Evolutionary conservation across 1,140 invertebrate species (phyloP), one percentile per base, ranked within the genome.

Genomic region (Notospermus geniculatus): DNA sequence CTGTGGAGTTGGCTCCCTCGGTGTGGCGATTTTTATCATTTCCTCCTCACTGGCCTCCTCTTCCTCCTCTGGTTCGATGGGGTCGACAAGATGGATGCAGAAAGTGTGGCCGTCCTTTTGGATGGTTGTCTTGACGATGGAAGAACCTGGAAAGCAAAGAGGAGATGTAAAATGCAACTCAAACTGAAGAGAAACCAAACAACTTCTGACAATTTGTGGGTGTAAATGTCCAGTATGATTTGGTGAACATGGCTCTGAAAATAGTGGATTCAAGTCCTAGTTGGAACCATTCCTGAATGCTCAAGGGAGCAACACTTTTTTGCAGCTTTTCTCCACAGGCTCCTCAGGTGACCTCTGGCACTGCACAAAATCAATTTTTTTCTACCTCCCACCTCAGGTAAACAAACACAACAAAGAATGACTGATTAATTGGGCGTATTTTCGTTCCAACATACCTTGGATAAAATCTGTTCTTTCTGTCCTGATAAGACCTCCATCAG

Each of bases 31-130:
- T 50, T 9, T 19, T 5, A 23, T 50, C 25, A 50, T 50, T 9
- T 50, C 25, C 1, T 15, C 27, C 27, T 39, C 32, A 5, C 59
- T 41, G 15, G 32, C 45, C 15, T 69, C 50, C 2, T 60, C 63
- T 27, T 69, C 69, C 2, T 67, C 59, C 1, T 68, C 63, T 22
- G 39, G 23, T 46, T 77, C 72, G 45, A 66, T 67, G 13, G 80
- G 80, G 54, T 82, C 75, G 9, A 80, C 32, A 23, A 82, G 63
- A 64, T 82, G 80, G 1, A 82, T 68, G 39, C 64, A 65, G 60
- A 80, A 77, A 15, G 71, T 66, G 65, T 82, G 78, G n/a, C 73
- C 76, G 67, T 81, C 77, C 58, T 80, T 80, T 52, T 78, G 30
- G 4, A 81, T 70, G 27, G 70, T 63, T 5, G 73, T 71, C 22